phyloP scores from a whole-genome alignment of 2,888 invertebrate genomes.

The Oscheius sp. region DNA sequence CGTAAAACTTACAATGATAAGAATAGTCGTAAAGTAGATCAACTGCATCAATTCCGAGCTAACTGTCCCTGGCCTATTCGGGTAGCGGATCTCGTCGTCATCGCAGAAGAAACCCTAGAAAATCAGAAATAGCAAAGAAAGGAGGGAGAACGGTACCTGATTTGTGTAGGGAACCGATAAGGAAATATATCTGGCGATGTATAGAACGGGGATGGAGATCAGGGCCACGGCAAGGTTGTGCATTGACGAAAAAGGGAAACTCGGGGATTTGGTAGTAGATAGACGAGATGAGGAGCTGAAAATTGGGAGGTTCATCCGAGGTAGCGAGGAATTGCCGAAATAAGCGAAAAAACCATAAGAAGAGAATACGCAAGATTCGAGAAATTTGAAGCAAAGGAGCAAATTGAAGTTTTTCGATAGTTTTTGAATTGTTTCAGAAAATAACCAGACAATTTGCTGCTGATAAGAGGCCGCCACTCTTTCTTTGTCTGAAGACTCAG shows the following conservation, averaged over 20 bases:
- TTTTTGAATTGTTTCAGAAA: background rate
- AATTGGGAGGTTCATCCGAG: no score
- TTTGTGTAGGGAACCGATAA: slow-evolving; percentile 25
- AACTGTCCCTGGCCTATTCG: slow-evolving; percentile 51
- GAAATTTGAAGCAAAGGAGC: background rate
- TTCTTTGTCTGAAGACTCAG: no score
- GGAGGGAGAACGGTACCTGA: slow-evolving; percentile 8
- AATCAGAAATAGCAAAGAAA: background rate
- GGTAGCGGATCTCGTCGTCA: slow-evolving; percentile 65
- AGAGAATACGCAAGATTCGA: no score
- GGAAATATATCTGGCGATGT: slow-evolving; percentile 2
- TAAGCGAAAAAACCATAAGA: no score
- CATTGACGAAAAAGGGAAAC: background rate
- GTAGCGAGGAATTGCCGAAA: no score
- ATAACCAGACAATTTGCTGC: no score
- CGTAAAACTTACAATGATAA: slow-evolving; percentile 45
- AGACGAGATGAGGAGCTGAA: no score
- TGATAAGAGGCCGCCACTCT: no score
- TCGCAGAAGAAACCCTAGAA: slow-evolving; percentile 66
- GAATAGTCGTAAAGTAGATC: slow-evolving; percentile 45
- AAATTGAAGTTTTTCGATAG: background rate
- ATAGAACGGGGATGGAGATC: slow-evolving; percentile 14
- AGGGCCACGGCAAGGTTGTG: slow-evolving; percentile 14
- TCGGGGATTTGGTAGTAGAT: no score
- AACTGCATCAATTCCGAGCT: slow-evolving; percentile 49